These are phyloP conservation scores for Argyresthia albistria DNA, from an alignment of 2,888 invertebrate species.

Conservation along the genomic window DNA sequence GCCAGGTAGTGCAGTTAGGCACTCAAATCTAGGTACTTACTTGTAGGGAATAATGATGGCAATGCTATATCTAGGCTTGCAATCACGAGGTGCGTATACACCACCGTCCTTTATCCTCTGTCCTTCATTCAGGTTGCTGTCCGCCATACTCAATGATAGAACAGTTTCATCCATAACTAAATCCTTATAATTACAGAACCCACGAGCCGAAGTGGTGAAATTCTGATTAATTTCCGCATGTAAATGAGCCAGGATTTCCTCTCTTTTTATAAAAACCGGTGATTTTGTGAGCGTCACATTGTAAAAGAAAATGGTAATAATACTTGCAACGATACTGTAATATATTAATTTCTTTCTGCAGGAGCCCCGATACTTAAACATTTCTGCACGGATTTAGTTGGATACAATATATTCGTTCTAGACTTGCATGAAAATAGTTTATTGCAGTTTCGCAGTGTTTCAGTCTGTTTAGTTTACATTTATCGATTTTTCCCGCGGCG, in stretches of 20 bases:
- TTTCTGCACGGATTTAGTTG: no score
- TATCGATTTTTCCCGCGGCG: not conserved
- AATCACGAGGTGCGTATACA: conserved; percentile 47
- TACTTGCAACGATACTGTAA: no score
- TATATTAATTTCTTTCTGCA: no score
- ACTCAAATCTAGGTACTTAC: conserved; percentile 19
- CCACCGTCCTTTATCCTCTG: conserved; percentile 53
- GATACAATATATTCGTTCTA: no score
- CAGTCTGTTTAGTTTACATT: not conserved
- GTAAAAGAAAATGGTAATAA: no score
- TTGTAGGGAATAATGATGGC: conserved; percentile 88
- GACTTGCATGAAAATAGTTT: no score
- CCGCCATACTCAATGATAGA: conserved; percentile 34
- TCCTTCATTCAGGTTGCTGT: conserved; percentile 44
- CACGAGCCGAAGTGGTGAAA: conserved; percentile 44
- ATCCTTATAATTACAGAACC: conserved; percentile 48
- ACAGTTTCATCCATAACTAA: conserved; percentile 42
- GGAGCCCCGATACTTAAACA: no score
- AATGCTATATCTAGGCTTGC: conserved; percentile 74
- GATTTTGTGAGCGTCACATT: no score
- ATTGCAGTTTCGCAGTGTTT: no score
- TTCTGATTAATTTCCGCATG: conserved; percentile 49
- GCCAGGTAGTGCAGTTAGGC: no score
- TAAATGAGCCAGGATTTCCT: conserved; percentile 49
- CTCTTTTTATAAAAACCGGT: conserved; percentile 15